Percentiles rank a stretch among this genome's conserved stretches.
These are phyloP conservation scores for Grus americana DNA, from an alignment of 2,113 vertebrate genomes.

Conservation along the genomic window DNA sequence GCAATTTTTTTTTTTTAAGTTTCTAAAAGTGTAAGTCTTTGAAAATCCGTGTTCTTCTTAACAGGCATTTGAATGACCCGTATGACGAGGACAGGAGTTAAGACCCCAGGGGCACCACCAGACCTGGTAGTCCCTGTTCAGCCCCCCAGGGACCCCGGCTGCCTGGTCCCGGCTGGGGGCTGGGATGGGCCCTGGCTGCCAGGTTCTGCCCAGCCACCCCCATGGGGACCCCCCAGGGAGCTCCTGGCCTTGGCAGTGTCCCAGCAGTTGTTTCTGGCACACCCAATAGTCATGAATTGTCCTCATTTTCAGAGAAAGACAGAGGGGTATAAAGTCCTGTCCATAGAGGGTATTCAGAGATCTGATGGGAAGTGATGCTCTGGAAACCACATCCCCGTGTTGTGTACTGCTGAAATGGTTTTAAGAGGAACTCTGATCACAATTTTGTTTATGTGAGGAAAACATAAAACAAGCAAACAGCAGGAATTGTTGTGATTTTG, in stretches of 20 bases:
- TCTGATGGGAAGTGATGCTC: background rate
- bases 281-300: background rate
- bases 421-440: background rate
- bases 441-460: background rate
- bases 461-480: background rate
- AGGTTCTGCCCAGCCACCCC: background rate
- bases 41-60: background rate
- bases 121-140: background rate
- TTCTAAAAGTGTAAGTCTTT: background rate
- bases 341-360: background rate
- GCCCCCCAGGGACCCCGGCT: rapidly evolving
- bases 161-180: background rate
- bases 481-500: background rate
- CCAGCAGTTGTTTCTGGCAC: background rate
- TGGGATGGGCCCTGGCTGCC: background rate
- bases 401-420: background rate
- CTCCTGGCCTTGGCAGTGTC: too few species aligned
- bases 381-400: background rate
- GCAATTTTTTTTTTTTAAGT: too few species aligned
- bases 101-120: background rate
- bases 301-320: background rate
- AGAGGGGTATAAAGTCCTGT: background rate
- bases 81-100: background rate
- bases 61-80: background rate
- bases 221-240: background rate